Conservation (phyloP, 2,797 vertebrate genomes). For the Tapirus indicus region DNA sequence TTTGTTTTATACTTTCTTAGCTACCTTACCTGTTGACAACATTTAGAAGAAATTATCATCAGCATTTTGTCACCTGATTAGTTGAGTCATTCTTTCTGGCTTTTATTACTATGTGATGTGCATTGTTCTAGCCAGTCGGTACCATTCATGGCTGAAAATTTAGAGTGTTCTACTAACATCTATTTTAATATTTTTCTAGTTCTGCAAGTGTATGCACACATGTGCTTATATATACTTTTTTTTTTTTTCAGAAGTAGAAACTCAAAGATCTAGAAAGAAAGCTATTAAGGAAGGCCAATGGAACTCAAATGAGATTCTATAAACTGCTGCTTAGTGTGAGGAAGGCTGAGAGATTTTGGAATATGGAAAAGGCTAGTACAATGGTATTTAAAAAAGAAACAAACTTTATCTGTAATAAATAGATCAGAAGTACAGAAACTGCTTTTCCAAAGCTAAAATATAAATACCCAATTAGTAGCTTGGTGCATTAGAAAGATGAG, state of each 20-base stretch:
- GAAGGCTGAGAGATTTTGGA: neutral
- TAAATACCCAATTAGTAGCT: neutral
- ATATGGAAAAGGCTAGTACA: neutral
- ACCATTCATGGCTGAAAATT: neutral
- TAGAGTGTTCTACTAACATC: neutral
- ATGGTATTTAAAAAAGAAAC: neutral
- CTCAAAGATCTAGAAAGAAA: conserved; percentile 35
- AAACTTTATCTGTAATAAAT: neutral
- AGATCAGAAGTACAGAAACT: neutral
- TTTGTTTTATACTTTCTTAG: neutral
- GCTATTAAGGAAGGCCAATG: conserved; percentile 70
- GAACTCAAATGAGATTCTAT: neutral
- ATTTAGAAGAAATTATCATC: conserved; percentile 7
- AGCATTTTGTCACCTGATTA: neutral
- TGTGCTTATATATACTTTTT: neutral
- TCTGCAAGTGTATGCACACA: neutral
- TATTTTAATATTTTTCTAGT: neutral
- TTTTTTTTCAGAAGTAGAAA: conserved; percentile 70
- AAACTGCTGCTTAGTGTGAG: neutral
- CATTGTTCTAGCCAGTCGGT: neutral
- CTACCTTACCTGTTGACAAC: neutral
- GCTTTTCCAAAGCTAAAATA: conserved; percentile 9
- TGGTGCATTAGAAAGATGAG: neutral
- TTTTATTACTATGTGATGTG: neutral
- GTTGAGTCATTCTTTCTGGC: neutral